These are phyloP conservation scores for Erynnis tages DNA, from an alignment of 2,888 invertebrate species.

Conservation along the genomic window DNA sequence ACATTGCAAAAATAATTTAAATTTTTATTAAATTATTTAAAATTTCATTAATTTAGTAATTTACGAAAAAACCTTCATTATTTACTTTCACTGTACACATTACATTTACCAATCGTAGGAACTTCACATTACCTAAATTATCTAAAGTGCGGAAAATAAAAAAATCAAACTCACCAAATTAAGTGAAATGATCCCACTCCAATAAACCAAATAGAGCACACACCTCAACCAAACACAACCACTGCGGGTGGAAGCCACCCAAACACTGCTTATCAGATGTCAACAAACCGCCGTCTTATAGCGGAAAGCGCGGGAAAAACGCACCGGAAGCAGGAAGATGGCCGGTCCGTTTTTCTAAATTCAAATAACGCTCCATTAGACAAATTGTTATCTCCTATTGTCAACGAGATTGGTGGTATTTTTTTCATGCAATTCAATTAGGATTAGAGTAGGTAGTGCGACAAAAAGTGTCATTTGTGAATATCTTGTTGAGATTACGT, in stretches of 20 bases:
- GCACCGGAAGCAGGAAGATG: constrained; percentile 67
- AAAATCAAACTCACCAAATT: constrained; percentile 14
- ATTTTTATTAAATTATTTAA: too few species aligned
- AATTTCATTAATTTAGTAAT: too few species aligned
- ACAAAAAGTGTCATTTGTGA: not conserved
- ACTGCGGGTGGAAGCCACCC: constrained; percentile 48
- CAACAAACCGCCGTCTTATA: constrained; percentile 50
- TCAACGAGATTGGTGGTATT: constrained; percentile 43
- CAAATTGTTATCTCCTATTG: constrained; percentile 68
- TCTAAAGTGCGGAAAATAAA: too few species aligned
- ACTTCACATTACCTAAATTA: too few species aligned
- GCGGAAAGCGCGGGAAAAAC: constrained; percentile 56
- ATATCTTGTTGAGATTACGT: constrained; percentile 2
- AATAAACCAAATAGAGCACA: not conserved
- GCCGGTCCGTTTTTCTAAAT: constrained; percentile 62
- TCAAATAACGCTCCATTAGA: constrained; percentile 67
- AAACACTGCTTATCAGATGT: constrained; percentile 48
- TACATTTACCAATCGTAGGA: not conserved
- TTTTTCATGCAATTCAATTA: constrained; percentile 38
- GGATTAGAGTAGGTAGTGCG: constrained; percentile 15
- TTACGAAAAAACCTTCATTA: too few species aligned
- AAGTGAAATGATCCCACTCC: constrained; percentile 7
- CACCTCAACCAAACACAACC: constrained; percentile 38
- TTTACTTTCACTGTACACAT: too few species aligned
- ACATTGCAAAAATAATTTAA: too few species aligned